Conservation (phyloP, 2,113 vertebrate genomes). For the Sylvilagus bachmani region DNA sequence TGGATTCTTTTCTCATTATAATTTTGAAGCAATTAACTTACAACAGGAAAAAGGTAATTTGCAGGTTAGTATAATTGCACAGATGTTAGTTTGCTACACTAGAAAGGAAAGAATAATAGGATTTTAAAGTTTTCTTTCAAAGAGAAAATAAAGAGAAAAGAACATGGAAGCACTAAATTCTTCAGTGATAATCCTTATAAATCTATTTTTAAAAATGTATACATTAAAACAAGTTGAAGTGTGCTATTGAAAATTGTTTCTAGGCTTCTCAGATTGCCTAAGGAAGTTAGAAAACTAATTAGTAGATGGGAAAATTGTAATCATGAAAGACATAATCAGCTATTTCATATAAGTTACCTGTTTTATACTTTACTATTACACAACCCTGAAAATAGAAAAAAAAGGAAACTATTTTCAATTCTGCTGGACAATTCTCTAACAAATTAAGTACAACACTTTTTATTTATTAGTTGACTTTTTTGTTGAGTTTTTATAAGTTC, state of each 20-base stretch:
- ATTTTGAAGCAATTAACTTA: slow-evolving; percentile 87
- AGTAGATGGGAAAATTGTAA: background rate
- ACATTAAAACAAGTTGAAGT: slow-evolving; percentile 68
- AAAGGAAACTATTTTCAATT: slow-evolving; percentile 46
- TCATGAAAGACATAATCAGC: slow-evolving; percentile 61
- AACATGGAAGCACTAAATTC: slow-evolving; percentile 60
- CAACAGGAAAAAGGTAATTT: slow-evolving; percentile 83
- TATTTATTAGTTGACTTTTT: slow-evolving; percentile 10
- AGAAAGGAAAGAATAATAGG: slow-evolving; percentile 74
- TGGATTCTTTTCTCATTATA: slow-evolving; percentile 85
- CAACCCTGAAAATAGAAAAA: slow-evolving; percentile 42
- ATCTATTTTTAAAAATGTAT: slow-evolving; percentile 72
- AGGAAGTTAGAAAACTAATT: slow-evolving; percentile 51
- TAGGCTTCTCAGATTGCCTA: slow-evolving; percentile 64
- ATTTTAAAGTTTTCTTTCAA: slow-evolving; percentile 72
- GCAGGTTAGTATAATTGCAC: slow-evolving; percentile 85
- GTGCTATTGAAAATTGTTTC: slow-evolving; percentile 58
- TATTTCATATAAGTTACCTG: slow-evolving; percentile 23
- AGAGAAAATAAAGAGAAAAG: slow-evolving; percentile 66
- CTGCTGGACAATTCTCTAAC: background rate
- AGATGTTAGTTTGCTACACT: slow-evolving; percentile 82
- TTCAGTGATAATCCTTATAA: slow-evolving; percentile 74
- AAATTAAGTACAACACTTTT: background rate
- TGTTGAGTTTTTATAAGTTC: background rate
- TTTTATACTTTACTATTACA: slow-evolving; percentile 4